Percentiles rank a stretch among this genome's conserved stretches.
These are phyloP conservation scores for Andrena dorsata DNA, from an alignment of 2,888 invertebrate genomes.

Conservation along the genomic window DNA sequence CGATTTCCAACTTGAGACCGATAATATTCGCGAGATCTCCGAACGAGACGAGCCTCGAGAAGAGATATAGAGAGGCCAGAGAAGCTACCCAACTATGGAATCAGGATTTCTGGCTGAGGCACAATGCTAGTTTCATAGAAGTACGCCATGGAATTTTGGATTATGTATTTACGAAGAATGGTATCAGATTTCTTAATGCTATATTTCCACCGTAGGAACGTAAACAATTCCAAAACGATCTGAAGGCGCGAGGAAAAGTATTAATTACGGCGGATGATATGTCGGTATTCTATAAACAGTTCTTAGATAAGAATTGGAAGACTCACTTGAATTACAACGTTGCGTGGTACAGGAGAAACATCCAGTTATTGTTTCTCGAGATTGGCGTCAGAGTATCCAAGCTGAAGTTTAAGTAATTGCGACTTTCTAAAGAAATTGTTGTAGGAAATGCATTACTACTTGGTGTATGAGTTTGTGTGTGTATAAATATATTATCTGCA, in stretches of 20 bases:
- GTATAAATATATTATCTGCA: constrained; percentile 14
- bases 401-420: constrained; percentile 72
- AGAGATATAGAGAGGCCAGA: constrained; percentile 88
- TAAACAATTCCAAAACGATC: constrained; percentile 80
- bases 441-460: neutral
- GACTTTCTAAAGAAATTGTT: constrained; percentile 14
- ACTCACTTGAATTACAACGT: constrained; percentile 91
- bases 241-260: constrained; percentile 83
- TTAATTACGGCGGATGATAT: constrained; percentile 92
- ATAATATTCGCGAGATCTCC: constrained; percentile 88
- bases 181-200: constrained; percentile 18
- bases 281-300: constrained; percentile 95
- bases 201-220: constrained; percentile 83
- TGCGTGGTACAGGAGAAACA: constrained; percentile 93
- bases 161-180: neutral
- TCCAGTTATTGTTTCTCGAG: constrained; percentile 88
- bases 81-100: constrained; percentile 93
- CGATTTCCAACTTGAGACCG: constrained; percentile 91
- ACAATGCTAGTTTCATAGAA: constrained; percentile 91
- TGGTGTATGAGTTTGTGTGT: constrained; percentile 21
- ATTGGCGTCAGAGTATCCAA: constrained; percentile 86
- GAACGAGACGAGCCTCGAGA: constrained; percentile 90
- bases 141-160: constrained; percentile 81
- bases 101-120: constrained; percentile 93
- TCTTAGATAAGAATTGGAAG: constrained; percentile 93